Base-by-base conservation (phyloP, 2,797 vertebrate species). In the Myotis vivesi region DNA sequence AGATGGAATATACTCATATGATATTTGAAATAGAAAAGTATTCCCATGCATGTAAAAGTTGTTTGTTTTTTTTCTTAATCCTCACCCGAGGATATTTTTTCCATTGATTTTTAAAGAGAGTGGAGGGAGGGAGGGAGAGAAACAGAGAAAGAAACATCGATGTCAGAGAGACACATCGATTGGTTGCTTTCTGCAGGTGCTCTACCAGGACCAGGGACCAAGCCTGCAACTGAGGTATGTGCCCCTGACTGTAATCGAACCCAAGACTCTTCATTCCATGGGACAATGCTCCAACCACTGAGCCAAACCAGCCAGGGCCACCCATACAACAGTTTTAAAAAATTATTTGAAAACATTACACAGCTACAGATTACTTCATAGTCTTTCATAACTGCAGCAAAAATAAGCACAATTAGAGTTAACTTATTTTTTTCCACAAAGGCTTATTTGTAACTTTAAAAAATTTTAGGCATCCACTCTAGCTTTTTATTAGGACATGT, bases 371-470 rank as follows among this genome's bases (percentile, higher is more conserved):
- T 72, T 84, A 92, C 9, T 89, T 80, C 20, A 71, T 25, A 80
- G 89, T 87, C 33, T 55, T 92, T 80, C 22, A 51, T 23, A 90
- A 77, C 38, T 66, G 57, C 25, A 92, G 51, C 41, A 91, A 88
- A 91, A 93, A 81, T 49, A 69, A 83, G n/a, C 33, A 91, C 11
- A 89, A 57, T 79, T 55, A 75, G 16, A 83, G 62, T 73, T 79
- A 84, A 86, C 30, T 91, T 81, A 57, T 82, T 87, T 77, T 76
- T 76, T 59, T 8, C 16, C 53, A 88, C 33, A 44, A 91, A 90
- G 16, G n/a, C 7, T 55, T 83, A 87, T 73, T 80, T 64, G 41
- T 59, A 93, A 85, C 33, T 92, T 81, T 75, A 91, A 76, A 87
- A 49, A 33, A 6, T 25, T 69, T 76, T 46, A 46, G 28, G 57